phyloP scores from a whole-genome alignment of 1,140 invertebrate genomes.

The Ceratosolen solmsi region DNA sequence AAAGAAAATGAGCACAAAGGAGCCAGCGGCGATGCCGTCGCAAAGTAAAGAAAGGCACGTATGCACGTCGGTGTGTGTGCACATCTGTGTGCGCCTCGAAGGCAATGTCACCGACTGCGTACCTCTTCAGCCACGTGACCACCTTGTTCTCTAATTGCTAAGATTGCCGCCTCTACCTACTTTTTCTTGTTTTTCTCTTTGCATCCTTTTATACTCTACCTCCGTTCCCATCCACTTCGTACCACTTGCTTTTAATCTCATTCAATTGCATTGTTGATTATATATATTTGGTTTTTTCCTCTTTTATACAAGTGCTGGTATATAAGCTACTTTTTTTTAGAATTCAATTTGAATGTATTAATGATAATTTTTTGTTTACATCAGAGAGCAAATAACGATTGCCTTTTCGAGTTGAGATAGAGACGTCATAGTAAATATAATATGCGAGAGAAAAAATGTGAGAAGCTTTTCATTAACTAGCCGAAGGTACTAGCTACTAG shows the following conservation, averaged over 20 bases:
- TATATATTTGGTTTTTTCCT: neutral
- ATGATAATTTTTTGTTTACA: neutral
- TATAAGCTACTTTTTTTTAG: neutral
- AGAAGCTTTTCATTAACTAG: too few species aligned
- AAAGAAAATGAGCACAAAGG: constrained; percentile 31
- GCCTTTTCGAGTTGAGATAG: neutral
- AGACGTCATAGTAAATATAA: too few species aligned
- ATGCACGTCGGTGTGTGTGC: neutral
- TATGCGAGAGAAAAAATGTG: too few species aligned
- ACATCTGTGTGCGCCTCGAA: neutral
- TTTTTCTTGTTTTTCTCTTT: constrained; percentile 14
- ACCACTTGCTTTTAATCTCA: constrained; percentile 26
- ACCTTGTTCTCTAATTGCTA: constrained; percentile 46
- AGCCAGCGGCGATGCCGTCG: neutral
- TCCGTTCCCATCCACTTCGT: neutral
- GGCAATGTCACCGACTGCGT: neutral
- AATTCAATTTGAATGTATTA: constrained; percentile 11
- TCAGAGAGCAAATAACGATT: neutral
- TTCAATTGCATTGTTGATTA: constrained; percentile 35
- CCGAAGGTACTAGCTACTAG: neutral
- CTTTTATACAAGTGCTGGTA: neutral
- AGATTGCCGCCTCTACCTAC: constrained; percentile 25
- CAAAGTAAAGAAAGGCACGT: constrained; percentile 8
- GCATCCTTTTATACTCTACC: neutral
- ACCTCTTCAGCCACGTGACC: constrained; percentile 8